Evolutionary conservation across 1,140 invertebrate genomes (phyloP).

Genomic region (Agrypnia vestita): DNA sequence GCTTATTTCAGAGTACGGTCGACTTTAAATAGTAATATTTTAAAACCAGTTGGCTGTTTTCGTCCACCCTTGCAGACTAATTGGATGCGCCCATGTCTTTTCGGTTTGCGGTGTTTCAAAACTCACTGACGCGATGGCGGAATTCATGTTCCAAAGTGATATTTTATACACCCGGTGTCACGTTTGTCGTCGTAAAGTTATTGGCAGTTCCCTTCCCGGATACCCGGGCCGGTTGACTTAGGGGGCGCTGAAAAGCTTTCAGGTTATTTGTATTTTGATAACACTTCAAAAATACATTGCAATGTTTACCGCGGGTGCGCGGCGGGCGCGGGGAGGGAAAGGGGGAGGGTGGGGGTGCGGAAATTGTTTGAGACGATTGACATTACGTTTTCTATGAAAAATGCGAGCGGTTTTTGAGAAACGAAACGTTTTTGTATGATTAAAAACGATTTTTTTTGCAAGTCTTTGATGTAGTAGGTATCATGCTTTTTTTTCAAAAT

Average conservation of each 20-base stretch:
- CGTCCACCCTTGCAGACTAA: too few relatives aligned
- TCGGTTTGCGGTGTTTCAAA: too few relatives aligned
- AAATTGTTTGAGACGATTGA: conserved; percentile 14
- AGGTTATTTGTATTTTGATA: conserved; percentile 52
- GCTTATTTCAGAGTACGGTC: too few relatives aligned
- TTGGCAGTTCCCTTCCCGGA: conserved; percentile 26
- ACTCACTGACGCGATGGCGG: neutral
- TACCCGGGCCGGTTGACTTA: neutral
- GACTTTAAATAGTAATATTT: too few relatives aligned
- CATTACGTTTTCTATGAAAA: neutral
- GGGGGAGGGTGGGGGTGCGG: neutral
- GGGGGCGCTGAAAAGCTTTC: conserved; percentile 43
- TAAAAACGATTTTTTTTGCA: too few relatives aligned
- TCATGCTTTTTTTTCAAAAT: too few relatives aligned
- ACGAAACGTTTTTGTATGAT: neutral
- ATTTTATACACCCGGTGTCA: conserved; percentile 45
- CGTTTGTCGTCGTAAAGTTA: conserved; percentile 43
- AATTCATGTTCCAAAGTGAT: conserved; percentile 43
- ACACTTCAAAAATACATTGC: conserved; percentile 42
- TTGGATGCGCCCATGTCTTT: too few relatives aligned
- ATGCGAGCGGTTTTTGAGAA: neutral
- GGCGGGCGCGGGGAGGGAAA: too few relatives aligned
- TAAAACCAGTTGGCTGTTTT: too few relatives aligned
- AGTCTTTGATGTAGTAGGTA: too few relatives aligned
- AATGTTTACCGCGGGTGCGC: conserved; percentile 29